Evolutionary conservation across 2,797 vertebrate species (phyloP).

Genomic region (Streptopelia turtur): DNA sequence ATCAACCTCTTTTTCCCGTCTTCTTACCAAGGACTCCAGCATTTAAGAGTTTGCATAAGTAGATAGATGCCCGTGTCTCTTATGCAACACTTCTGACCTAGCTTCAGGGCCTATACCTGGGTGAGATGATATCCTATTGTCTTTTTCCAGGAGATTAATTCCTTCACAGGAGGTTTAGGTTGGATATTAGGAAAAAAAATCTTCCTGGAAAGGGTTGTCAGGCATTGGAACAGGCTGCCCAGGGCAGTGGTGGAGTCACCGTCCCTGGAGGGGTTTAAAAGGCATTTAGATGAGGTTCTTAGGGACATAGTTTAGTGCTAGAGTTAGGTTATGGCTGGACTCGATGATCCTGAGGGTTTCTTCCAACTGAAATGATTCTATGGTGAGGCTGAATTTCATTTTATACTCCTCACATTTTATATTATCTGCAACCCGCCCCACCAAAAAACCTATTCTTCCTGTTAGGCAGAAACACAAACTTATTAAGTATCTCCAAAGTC

Average conservation of each 20-base stretch:
- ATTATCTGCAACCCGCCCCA: not conserved
- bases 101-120: not conserved
- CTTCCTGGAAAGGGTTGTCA: too few species aligned
- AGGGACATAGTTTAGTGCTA: too few species aligned
- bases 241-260: too few species aligned
- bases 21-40: not conserved
- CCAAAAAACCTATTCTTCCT: not conserved
- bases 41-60: not conserved
- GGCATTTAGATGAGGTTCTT: too few species aligned
- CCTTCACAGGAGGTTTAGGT: not conserved
- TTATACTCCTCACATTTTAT: not conserved
- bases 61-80: not conserved
- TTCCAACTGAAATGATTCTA: too few species aligned
- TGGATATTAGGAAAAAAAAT: too few species aligned
- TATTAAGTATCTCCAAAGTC: constrained; percentile 2
- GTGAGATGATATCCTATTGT: not conserved
- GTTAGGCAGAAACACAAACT: not conserved
- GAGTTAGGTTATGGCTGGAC: too few species aligned
- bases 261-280: too few species aligned
- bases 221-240: too few species aligned
- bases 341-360: too few species aligned
- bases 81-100: not conserved
- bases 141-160: not conserved
- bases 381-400: not conserved
- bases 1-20: not conserved